Evolutionary conservation across 2,888 invertebrate species (phyloP).

Genomic region (Cistogaster globosa): DNA sequence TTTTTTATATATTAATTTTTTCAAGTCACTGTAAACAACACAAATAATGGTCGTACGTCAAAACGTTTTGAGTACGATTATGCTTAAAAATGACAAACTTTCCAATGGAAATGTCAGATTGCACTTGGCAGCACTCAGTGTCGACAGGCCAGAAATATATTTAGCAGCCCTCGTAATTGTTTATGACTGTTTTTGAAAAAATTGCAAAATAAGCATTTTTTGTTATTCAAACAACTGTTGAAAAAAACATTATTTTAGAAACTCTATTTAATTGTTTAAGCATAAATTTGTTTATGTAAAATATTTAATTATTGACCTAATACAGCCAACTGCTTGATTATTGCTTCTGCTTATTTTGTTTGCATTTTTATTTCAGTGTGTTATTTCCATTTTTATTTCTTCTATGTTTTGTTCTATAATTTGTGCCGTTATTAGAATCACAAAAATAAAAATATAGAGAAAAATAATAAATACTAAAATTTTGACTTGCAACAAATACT

Average conservation of each 20-base stretch:
- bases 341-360: slow-evolving; percentile 38
- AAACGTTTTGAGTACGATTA: too few relatives aligned
- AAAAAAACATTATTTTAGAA: neutral
- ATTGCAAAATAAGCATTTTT: too few relatives aligned
- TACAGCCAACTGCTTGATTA: slow-evolving; percentile 54
- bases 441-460: slow-evolving; percentile 21
- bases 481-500: slow-evolving; percentile 29
- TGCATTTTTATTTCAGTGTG: slow-evolving; percentile 30
- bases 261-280: neutral
- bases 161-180: too few relatives aligned
- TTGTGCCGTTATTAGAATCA: slow-evolving; percentile 35
- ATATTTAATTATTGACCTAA: slow-evolving; percentile 72
- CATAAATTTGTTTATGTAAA: slow-evolving; percentile 11
- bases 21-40: too few relatives aligned
- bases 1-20: too few relatives aligned
- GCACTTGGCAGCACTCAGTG: too few relatives aligned
- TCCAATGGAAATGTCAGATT: too few relatives aligned
- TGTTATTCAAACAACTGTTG: too few relatives aligned
- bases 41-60: too few relatives aligned
- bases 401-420: neutral
- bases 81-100: too few relatives aligned
- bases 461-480: slow-evolving; percentile 24
- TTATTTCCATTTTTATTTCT: slow-evolving; percentile 4
- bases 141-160: too few relatives aligned
- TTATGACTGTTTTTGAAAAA: too few relatives aligned